Conservation (phyloP, 2,797 vertebrate species). For the Microctenopoma lineatum region DNA sequence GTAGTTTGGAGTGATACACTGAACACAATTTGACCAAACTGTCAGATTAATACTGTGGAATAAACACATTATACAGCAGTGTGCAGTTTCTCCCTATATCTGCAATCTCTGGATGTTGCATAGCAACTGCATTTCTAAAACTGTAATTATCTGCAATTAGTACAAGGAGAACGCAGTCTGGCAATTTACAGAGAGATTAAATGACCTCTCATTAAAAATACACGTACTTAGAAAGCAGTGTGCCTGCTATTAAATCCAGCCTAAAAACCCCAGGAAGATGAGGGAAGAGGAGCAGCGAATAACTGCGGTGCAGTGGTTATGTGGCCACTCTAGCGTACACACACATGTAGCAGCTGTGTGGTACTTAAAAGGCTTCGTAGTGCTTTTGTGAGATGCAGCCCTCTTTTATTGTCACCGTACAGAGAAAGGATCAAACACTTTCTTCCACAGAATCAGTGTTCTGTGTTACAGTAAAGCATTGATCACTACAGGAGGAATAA, state of each 20-base stretch:
- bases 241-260: conserved; percentile 20
- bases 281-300: conserved; percentile 40
- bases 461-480: conserved; percentile 34
- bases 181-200: conserved; percentile 46
- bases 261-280: conserved; percentile 24
- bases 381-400: conserved; percentile 49
- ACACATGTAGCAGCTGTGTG: conserved; percentile 53
- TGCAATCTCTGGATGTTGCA: conserved; percentile 15
- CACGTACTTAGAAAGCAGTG: conserved; percentile 28
- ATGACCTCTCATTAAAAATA: conserved; percentile 64
- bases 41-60: neutral
- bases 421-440: conserved; percentile 66
- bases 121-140: conserved; percentile 20
- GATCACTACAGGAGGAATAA: conserved; percentile 56
- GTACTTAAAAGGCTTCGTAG: conserved; percentile 54
- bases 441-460: conserved; percentile 45
- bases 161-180: conserved; percentile 30
- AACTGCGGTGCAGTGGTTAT: conserved; percentile 17
- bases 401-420: conserved; percentile 24
- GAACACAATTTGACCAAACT: conserved; percentile 3
- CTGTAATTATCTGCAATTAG: conserved; percentile 46
- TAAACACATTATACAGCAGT: conserved; percentile 29
- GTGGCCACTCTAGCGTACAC: conserved; percentile 16
- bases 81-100: neutral
- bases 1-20: neutral